Conservation (phyloP, 2,888 invertebrate genomes). For the Caenorhabditis sp. region DNA sequence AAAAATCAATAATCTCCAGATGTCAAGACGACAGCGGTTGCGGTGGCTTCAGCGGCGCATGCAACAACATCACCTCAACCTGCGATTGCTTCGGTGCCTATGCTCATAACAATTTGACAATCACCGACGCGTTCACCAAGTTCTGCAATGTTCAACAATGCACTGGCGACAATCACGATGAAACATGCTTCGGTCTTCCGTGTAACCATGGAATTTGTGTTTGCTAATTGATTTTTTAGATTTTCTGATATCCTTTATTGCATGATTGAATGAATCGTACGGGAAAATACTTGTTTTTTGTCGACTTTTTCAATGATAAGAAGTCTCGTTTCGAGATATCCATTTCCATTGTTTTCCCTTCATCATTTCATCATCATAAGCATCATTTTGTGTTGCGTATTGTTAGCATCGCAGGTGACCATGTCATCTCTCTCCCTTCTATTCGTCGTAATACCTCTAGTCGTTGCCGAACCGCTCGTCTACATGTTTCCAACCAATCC, state of each 20-base stretch:
- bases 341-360: constrained; percentile 8
- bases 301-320: neutral
- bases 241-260: neutral
- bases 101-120: constrained; percentile 26
- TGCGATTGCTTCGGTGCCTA: constrained; percentile 41
- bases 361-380: constrained; percentile 10
- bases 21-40: constrained; percentile 37
- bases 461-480: constrained; percentile 32
- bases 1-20: constrained; percentile 20
- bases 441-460: constrained; percentile 2
- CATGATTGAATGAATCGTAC: neutral
- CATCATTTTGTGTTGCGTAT: constrained; percentile 8
- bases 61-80: constrained; percentile 31
- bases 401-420: neutral
- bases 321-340: constrained; percentile 5
- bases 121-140: constrained; percentile 25
- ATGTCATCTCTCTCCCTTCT: neutral
- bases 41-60: constrained; percentile 39
- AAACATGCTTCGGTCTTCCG: constrained; percentile 36
- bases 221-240: constrained; percentile 15
- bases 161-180: constrained; percentile 28
- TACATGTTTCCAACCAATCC: constrained; percentile 51
- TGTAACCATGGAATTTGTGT: constrained; percentile 43
- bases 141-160: constrained; percentile 42
- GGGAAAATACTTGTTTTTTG: neutral